Evolutionary conservation across 2,113 vertebrate species (phyloP), one percentile per base, ranked within the genome.

Genomic region (Mobula birostris): DNA sequence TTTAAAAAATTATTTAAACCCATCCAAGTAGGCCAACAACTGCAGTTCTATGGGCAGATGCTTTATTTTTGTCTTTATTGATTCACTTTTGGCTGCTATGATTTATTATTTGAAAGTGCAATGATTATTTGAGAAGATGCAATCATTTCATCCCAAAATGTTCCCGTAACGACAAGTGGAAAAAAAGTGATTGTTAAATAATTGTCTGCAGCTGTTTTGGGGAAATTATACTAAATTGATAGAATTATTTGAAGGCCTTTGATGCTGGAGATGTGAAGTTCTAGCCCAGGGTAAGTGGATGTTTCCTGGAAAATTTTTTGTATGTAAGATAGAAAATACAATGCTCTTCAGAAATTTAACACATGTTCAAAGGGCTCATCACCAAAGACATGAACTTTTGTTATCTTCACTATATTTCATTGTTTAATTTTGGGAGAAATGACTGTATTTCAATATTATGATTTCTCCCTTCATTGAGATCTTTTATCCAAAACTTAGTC

Each of bases 401-500:
- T 48, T 72, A 40, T 56, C 70, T 56, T 36, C 40, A 27, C 11
- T 48, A 76, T 93, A 74, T 72, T 72, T 70, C 70, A 7, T 40
- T 70, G 27, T 76, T 72, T 27, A 48, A 32, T 93, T 32, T 56
- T 74, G 68, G 68, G 70, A 74, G 68, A 76, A 74, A 56, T 93
- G 68, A 93, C 91, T 93, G n/a, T 27, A 15, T 11, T 74, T 93
- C 91, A 93, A 93, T 93, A 93, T 93, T 93, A 70, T 93, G 91
- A 93, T 70, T 40, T 93, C 70, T 15, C 7, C 21, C 19, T 27
- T 11, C 17, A 48, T 36, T 29, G 27, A 93, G 70, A 4, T 76
- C n/a, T 93, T 74, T 93, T 76, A 93, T 70, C 61, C 32, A 66
- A 66, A 19, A n/a, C 91, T 56, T 48, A 93, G 61, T 24, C 91